Evolutionary conservation across 2,888 invertebrate species (phyloP).

Genomic region (Tipula confusa): DNA sequence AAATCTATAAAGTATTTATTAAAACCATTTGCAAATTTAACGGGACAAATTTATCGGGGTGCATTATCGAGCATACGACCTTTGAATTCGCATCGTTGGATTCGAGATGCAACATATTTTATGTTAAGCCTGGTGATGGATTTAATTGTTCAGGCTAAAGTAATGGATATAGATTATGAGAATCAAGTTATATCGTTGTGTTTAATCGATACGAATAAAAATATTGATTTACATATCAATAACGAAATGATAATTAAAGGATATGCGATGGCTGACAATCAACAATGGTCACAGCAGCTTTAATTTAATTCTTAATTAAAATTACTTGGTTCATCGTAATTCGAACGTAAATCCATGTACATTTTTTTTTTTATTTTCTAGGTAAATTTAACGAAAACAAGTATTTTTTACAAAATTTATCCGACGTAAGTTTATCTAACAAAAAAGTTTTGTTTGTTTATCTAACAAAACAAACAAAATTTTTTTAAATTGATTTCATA

Average conservation of each 20-base stretch:
- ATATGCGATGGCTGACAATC: conserved; percentile 39
- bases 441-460: too few relatives aligned
- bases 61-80: conserved; percentile 42
- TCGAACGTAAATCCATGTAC: background rate
- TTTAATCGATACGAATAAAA: conserved; percentile 41
- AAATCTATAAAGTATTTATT: conserved; percentile 41
- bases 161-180: conserved; percentile 42
- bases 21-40: conserved; percentile 40
- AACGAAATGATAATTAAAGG: conserved; percentile 37
- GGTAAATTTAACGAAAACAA: background rate
- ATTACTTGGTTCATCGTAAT: background rate
- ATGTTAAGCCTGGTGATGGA: conserved; percentile 38
- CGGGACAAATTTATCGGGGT: conserved; percentile 42
- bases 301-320: background rate
- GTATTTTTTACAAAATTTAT: background rate
- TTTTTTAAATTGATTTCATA: too few relatives aligned
- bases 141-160: conserved; percentile 40
- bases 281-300: conserved; percentile 32
- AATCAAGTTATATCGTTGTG: conserved; percentile 40
- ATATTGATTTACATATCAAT: conserved; percentile 39
- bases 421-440: conserved; percentile 15
- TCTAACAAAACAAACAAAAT: too few relatives aligned
- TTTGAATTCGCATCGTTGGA: conserved; percentile 39
- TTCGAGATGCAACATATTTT: conserved; percentile 39
- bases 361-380: background rate